Base-by-base conservation (phyloP, 2,888 invertebrate species). In the Lepetodrilus schrolli region DNA sequence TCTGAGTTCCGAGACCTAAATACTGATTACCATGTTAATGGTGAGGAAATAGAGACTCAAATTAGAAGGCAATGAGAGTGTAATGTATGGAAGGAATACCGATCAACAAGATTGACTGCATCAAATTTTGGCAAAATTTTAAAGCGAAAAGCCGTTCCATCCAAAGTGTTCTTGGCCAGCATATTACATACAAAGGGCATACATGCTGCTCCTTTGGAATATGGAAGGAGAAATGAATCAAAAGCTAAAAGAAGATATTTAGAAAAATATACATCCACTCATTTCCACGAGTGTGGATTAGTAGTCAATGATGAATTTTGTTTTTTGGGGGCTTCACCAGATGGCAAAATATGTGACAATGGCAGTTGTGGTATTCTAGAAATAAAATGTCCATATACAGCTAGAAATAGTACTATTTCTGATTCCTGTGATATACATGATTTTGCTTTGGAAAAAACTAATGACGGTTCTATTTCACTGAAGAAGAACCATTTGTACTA, bases 331-430 rank as follows among this genome's bases (percentile, higher is more conserved):
- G 79, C 75, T 13, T 51, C 72, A 7, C 77, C 71, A 47, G 79
- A 78, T 75, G 76, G 70, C 20, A 74, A 74, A 47, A 65, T 79
- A 3, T 78, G 80, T 70, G 51, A 47, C 13, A 51, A 74, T 69
- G 74, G 75, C 8, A 17, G 74, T 49, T 38, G 43, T 37, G 75
- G 78, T 1, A 70, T 72, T 8, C 8, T 78, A 20, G 78, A 78
- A 69, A 71, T 80, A 0, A 77, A 80, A 50, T 80, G 75, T 37
- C 78, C 74, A 0, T 80, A 68, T 58, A 26, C 74, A 37, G 71
- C 78, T n/a, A 66, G 78, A 30, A 71, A 74, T 26, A 65, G 70
- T 23, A 72, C 43, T 10, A 38, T 78, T 1, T 21, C 20, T 5
- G 38, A 66, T 30, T 78, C 78, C 20, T 69, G 66, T 75, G 43